phyloP scores from a whole-genome alignment of 53 echinoderm and acorn worm species.

The Temnopleurus reevesii region DNA sequence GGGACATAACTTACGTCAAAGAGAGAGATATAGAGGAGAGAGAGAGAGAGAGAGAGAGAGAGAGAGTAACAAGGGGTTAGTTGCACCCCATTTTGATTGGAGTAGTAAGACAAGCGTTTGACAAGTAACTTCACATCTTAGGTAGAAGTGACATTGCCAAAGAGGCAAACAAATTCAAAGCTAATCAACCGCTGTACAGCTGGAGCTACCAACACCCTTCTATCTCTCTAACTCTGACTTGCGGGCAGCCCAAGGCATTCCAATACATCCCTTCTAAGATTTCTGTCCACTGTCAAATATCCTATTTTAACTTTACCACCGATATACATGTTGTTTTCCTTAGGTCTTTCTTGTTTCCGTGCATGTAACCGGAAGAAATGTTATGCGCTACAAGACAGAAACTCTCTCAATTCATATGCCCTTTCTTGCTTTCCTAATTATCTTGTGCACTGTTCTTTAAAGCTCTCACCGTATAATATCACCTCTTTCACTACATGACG shows the following conservation, averaged over 20 bases:
- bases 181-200: slow-evolving; percentile 56
- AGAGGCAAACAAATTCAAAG: slow-evolving; percentile 20
- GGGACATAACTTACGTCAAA: too few species aligned
- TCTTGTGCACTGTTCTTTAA: not conserved
- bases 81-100: slow-evolving; percentile 21
- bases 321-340: slow-evolving; percentile 50
- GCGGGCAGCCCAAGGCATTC: not conserved
- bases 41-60: not conserved
- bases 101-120: slow-evolving; percentile 22
- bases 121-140: slow-evolving; percentile 46
- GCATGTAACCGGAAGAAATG: slow-evolving; percentile 33
- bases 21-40: too few species aligned
- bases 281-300: slow-evolving; percentile 50
- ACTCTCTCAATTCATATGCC: not conserved
- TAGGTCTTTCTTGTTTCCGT: slow-evolving; percentile 14
- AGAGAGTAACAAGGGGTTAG: not conserved
- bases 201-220: slow-evolving; percentile 53
- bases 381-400: not conserved
- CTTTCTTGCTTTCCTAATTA: not conserved
- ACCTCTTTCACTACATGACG: not conserved
- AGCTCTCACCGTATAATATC: too few species aligned
- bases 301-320: slow-evolving; percentile 21
- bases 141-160: slow-evolving; percentile 44
- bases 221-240: slow-evolving; percentile 43
- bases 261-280: slow-evolving; percentile 52